Evolutionary conservation across 2,888 invertebrate genomes (phyloP), one percentile per base, ranked within the genome.

Genomic region (Margaritifera margaritifera): DNA sequence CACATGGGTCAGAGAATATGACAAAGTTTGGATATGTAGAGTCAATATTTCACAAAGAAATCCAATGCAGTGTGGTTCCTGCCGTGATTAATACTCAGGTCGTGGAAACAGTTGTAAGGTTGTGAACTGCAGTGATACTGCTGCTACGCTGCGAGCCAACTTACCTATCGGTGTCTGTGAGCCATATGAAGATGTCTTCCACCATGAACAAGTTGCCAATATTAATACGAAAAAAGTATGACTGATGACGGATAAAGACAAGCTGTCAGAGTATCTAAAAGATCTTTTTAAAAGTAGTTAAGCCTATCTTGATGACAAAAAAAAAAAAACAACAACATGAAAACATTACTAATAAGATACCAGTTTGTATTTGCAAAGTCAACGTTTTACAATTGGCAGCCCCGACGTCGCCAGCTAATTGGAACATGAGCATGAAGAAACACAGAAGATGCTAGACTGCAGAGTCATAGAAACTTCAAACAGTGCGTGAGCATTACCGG

Each of bases 401-500:
- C 62, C 8, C 55, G 66, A 25, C 20, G 74, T 31, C 62, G 70
- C 6, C 42, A 66, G 19, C 73, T 69, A n/a, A 18, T 68, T 24
- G 69, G 67, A 18, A 69, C 66, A 62, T 55, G 68, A 67, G 24
- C 66, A 68, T 22, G 63, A 68, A 5, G 68, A 78, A 55, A 51
- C 74, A 4, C 4, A 71, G n/a, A 70, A 66, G 42, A 68, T 77
- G 72, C 54, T 68, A 22, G 53, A 77, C 15, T 22, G 56, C 56
- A 68, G 71, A 20, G 65, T 78, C 6, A 73, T 75, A 25, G 73
- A 76, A 52, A 69, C 71, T 24, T 74, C 74, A 6, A 65, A 56
- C 4, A 74, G 69, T 66, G 65, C 78, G 11, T 80, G 74, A 74
- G 56, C 67, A 5, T 69, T 71, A 6, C 73, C 71, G 19, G 58